Evolutionary conservation across 2,113 vertebrate genomes (phyloP).

Genomic region (Otus sunia): DNA sequence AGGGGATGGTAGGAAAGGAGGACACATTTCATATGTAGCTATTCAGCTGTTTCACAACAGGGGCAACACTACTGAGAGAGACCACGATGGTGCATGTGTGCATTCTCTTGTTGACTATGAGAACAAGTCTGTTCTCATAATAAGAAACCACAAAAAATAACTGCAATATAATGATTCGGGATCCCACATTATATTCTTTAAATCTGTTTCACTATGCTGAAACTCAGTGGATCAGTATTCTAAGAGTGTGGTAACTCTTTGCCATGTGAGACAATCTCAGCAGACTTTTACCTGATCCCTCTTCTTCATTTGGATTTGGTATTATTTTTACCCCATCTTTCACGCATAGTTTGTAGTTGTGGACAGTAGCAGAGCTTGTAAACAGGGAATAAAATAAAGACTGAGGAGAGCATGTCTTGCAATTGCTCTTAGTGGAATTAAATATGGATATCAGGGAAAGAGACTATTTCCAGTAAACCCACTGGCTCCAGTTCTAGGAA

Average conservation of each 20-base stretch:
- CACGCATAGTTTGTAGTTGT: not conserved
- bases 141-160: not conserved
- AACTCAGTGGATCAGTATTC: not conserved
- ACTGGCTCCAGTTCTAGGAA: not conserved
- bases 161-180: not conserved
- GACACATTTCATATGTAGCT: not conserved
- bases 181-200: not conserved
- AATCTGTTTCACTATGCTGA: not conserved
- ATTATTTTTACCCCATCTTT: not conserved
- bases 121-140: not conserved
- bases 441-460: not conserved
- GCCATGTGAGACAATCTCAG: not conserved
- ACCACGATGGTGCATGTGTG: not conserved
- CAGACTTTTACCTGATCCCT: not conserved
- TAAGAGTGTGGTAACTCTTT: not conserved
- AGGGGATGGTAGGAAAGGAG: not conserved
- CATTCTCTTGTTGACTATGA: not conserved
- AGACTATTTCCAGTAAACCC: not conserved
- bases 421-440: not conserved
- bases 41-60: not conserved
- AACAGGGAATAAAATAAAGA: not conserved
- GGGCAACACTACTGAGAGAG: not conserved
- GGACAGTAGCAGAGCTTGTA: not conserved
- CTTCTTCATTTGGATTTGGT: not conserved
- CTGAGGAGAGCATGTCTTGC: not conserved